Evolutionary conservation across 2,888 invertebrate genomes (phyloP).

Genomic region (Coenonympha glycerion): DNA sequence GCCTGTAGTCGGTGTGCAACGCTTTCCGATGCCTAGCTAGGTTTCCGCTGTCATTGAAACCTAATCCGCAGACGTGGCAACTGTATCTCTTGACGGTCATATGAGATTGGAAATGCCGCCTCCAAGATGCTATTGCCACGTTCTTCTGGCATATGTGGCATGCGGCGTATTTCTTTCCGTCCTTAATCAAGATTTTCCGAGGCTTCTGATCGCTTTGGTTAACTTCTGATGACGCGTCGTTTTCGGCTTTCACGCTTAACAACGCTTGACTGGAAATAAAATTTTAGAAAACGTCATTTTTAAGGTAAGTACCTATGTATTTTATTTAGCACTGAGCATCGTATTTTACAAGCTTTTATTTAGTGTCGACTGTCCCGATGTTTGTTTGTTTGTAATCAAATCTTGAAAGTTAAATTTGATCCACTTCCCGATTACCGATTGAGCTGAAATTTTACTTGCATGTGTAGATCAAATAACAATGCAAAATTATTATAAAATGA

Average conservation of each 20-base stretch:
- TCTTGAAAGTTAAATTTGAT: too few relatives aligned
- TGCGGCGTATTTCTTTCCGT: slow-evolving; percentile 36
- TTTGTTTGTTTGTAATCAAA: too few relatives aligned
- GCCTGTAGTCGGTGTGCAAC: slow-evolving; percentile 62
- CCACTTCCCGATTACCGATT: too few relatives aligned
- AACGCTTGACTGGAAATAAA: slow-evolving; percentile 35
- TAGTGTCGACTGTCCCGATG: too few relatives aligned
- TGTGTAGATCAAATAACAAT: too few relatives aligned
- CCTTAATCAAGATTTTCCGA: slow-evolving; percentile 24
- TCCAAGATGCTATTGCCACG: slow-evolving; percentile 46
- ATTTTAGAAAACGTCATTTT: slow-evolving; percentile 1
- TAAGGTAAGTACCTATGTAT: too few relatives aligned
- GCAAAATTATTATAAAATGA: too few relatives aligned
- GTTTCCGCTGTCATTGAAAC: slow-evolving; percentile 65
- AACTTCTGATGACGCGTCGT: too few relatives aligned
- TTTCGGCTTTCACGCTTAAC: slow-evolving; percentile 15
- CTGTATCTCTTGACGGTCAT: slow-evolving; percentile 52
- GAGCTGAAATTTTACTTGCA: too few relatives aligned
- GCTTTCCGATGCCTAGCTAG: slow-evolving; percentile 70
- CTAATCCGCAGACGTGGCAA: slow-evolving; percentile 73
- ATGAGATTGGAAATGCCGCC: slow-evolving; percentile 67
- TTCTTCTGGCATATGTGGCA: slow-evolving; percentile 61
- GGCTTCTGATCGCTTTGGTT: slow-evolving; percentile 12
- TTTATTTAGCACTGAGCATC: too few relatives aligned
- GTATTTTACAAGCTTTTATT: too few relatives aligned